These are phyloP conservation scores for Dasyornis broadbenti DNA, from an alignment of 2,113 vertebrate species.

Conservation along the genomic window DNA sequence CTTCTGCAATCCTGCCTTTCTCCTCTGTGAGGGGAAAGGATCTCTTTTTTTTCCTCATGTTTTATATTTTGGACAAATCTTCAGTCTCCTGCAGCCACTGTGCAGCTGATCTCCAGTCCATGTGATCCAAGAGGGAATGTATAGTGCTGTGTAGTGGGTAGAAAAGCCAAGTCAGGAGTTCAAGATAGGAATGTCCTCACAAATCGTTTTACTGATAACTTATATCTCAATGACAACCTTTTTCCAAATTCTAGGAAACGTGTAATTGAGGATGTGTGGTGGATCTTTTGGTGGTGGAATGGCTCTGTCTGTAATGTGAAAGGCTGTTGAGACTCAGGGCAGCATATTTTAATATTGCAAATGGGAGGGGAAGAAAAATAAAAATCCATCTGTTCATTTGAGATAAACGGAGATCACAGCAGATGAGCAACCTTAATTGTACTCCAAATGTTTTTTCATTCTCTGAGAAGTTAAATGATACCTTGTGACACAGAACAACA, in stretches of 20 bases:
- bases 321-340: neutral
- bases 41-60: neutral
- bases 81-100: neutral
- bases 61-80: neutral
- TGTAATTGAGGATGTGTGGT: neutral
- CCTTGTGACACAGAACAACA: neutral
- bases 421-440: neutral
- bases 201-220: neutral
- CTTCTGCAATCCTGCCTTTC: neutral
- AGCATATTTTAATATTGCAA: neutral
- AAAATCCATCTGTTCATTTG: neutral
- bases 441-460: neutral
- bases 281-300: neutral
- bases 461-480: neutral
- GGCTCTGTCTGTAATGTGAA: neutral
- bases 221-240: neutral
- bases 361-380: neutral
- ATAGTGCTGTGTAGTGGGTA: rapidly evolving
- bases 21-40: neutral
- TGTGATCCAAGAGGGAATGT: neutral
- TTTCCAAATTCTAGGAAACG: neutral
- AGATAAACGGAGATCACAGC: neutral
- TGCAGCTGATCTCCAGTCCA: neutral
- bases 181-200: neutral
- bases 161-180: neutral